Base-by-base conservation (phyloP, 2,888 invertebrate genomes). In the Heliconius hortense region DNA sequence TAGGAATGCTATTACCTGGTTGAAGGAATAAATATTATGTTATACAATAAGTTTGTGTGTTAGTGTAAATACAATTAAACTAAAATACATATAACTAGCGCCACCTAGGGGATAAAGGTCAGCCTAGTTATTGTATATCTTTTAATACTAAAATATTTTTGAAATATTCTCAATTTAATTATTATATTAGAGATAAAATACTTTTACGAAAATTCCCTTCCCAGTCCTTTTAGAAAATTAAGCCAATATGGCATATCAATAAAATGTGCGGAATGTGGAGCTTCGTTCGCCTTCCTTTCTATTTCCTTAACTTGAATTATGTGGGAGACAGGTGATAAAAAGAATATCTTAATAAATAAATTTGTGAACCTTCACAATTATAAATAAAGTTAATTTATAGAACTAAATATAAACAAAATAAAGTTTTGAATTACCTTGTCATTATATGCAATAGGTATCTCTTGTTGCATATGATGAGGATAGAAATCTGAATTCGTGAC, bases 381-480 rank as follows among this genome's bases (percentile, higher is more conserved):
- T 21, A 48, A 59, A 24, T 13, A 59, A 24, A 26, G 26, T 15
- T 26, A 26, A 60, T 60, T 15, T 26, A 26, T 26, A 59, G 11
- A 24, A 59, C 11, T 24, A 59, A n/a, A 24, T 60, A 7, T n/a
- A 21, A n/a, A 21, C 0, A 21, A 26, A 56, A 60, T 2, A 24
- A 13, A 11, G 5, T 59, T 59, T 24, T 59, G 26, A 71, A 31
- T 68, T 35, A 95, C 95, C 95, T 97, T 98, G 85, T 99, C 99
- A 87, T 98, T 98, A 90, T 99, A 99, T 4, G 98, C 98, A 26
- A 97, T 96, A 0, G 98, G 98, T 85, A 98, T 96, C 95, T 93
- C 93, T 76, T 90, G 89, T 1, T 95, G 95, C 71, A 94, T 89
- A 77, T 90, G 88, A 71, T 93, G 91, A 74, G 93, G 84, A 39